These are phyloP conservation scores for Olivierus martensii DNA, from an alignment of 1,140 invertebrate genomes.

Conservation along the genomic window DNA sequence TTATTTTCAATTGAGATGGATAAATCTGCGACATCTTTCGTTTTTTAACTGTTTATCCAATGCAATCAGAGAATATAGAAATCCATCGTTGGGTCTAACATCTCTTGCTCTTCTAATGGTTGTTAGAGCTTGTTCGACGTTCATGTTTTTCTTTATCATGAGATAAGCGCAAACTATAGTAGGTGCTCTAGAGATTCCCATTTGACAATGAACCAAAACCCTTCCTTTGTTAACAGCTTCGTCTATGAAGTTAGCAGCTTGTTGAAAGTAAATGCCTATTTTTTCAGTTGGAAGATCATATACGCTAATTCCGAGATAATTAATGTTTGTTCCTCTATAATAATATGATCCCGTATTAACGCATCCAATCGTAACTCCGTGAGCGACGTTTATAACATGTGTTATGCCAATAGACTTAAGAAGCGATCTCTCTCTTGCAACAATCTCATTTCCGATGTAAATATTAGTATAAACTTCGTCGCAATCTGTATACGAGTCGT, in stretches of 20 bases:
- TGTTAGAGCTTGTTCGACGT: slow-evolving; percentile 51
- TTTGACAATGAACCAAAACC: slow-evolving; percentile 80
- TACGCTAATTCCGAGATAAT: slow-evolving; percentile 6
- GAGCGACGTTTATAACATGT: slow-evolving; percentile 73
- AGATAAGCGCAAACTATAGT: slow-evolving; percentile 67
- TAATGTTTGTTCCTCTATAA: slow-evolving; percentile 1
- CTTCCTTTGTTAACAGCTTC: slow-evolving; percentile 35
- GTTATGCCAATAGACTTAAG: slow-evolving; percentile 60
- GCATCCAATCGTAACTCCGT: slow-evolving; percentile 56
- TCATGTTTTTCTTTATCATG: slow-evolving; percentile 48
- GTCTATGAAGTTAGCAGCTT: slow-evolving; percentile 25
- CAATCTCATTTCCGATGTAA: too few species aligned
- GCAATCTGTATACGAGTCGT: too few species aligned
- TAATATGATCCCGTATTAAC: slow-evolving; percentile 38
- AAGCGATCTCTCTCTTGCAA: slow-evolving; percentile 26
- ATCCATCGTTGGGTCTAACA: slow-evolving; percentile 62
- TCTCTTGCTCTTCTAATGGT: slow-evolving; percentile 48
- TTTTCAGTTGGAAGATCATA: slow-evolving; percentile 1
- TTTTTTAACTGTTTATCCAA: slow-evolving; percentile 18
- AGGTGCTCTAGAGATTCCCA: slow-evolving; percentile 75
- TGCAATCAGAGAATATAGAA: slow-evolving; percentile 47
- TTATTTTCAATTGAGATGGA: too few species aligned
- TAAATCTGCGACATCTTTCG: too few species aligned
- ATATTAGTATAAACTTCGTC: too few species aligned
- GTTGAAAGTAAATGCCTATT: slow-evolving; percentile 4